Conservation (phyloP, 2,888 invertebrate species). For the Drosophila infuscata region DNA sequence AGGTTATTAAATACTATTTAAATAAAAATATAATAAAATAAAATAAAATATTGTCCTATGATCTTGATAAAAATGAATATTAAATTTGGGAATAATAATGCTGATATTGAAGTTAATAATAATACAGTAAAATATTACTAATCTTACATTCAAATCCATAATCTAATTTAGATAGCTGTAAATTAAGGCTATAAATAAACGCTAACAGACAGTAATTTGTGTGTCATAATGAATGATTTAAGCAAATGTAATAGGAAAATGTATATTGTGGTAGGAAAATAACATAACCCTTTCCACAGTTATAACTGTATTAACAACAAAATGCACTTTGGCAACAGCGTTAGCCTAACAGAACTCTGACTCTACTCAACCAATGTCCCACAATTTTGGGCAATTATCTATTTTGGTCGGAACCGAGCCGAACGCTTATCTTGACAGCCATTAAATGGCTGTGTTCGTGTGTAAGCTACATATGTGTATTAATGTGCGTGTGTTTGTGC, state of each 20-base stretch:
- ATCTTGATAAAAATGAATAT: background rate
- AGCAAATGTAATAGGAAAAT: background rate
- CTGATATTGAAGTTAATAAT: background rate
- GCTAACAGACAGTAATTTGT: background rate
- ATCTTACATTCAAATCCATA: background rate
- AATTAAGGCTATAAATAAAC: background rate
- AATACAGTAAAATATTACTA: background rate
- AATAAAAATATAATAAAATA: background rate
- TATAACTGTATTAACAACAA: slow-evolving; percentile 24
- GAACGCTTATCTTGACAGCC: slow-evolving; percentile 72
- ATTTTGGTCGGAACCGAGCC: slow-evolving; percentile 47
- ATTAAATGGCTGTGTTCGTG: slow-evolving; percentile 63
- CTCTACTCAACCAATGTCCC: slow-evolving; percentile 27
- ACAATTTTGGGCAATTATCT: slow-evolving; percentile 72
- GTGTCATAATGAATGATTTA: background rate
- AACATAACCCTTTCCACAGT: background rate
- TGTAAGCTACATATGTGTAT: background rate
- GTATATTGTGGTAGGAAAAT: background rate
- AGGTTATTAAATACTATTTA: background rate
- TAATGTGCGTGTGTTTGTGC: slow-evolving; percentile 42
- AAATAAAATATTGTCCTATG: background rate
- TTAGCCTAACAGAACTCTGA: background rate
- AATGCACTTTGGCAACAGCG: slow-evolving; percentile 43
- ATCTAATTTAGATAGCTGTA: background rate
- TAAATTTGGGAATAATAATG: background rate